These are phyloP conservation scores for Clarias batrachus DNA, from an alignment of 2,113 vertebrate genomes.

Conservation along the genomic window DNA sequence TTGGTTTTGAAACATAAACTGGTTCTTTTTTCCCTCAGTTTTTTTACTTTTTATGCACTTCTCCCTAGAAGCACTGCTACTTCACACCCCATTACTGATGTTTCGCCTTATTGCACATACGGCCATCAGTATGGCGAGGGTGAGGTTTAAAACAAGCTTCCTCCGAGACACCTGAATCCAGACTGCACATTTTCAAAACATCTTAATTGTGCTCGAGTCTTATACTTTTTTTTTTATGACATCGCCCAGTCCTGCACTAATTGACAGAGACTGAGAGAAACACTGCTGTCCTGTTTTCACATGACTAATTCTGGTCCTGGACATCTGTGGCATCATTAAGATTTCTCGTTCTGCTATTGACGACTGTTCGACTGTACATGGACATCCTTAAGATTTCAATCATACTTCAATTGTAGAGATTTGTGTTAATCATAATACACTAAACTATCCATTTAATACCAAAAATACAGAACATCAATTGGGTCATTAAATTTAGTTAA, in stretches of 20 bases:
- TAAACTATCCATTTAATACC: too few relatives aligned
- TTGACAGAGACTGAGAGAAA: slow-evolving; percentile 11
- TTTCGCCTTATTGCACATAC: not conserved
- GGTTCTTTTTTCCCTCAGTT: not conserved
- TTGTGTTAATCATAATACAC: not conserved
- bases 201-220: not conserved
- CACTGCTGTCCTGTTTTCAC: not conserved
- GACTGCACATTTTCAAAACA: not conserved
- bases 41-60: not conserved
- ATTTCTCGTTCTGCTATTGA: not conserved
- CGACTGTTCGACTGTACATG: not conserved
- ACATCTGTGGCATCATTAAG: not conserved
- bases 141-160: not conserved
- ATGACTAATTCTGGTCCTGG: slow-evolving; percentile 3
- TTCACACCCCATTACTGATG: not conserved
- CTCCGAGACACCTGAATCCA: not conserved
- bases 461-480: not conserved
- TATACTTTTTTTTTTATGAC: not conserved
- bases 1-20: not conserved
- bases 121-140: not conserved
- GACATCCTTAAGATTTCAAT: not conserved
- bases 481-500: not conserved
- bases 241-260: slow-evolving; percentile 3
- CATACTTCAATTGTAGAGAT: too few relatives aligned
- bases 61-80: not conserved